Evolutionary conservation across 2,113 vertebrate genomes (phyloP), one percentile per base, ranked within the genome.

Genomic region (Aix galericulata): DNA sequence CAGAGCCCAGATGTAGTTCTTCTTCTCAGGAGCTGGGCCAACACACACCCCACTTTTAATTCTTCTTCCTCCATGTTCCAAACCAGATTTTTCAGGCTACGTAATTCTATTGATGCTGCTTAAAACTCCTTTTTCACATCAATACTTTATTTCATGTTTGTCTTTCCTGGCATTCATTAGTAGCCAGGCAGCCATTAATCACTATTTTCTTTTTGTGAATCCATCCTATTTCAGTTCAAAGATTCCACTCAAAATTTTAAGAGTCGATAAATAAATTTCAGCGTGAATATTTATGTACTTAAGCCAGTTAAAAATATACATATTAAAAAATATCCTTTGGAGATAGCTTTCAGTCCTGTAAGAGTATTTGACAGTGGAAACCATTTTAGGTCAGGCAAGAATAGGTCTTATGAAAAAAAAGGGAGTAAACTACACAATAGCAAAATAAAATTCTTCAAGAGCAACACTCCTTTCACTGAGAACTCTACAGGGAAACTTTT

Each of bases 221-320:
- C 85, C 68, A 93, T 95, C 86, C 59, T 94, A 50, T 76, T 86
- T 94, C 26, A 83, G 10, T 68, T 71, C 86, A 95, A 92, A 75
- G 46, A 79, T 32, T 36, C 20, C 63, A 72, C 55, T 95, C 71
- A 74, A 72, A 94, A 78, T 91, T 96, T 94, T 91, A 94, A 73
- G 38, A 84, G 76, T 52, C 42, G 91, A 17, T 92, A 96, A 95
- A 88, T 82, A 69, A 94, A 75, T 86, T 85, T 44, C 69, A 95
- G 56, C 26, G 73, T 42, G 48, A 23, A 18, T 38, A 52, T 96
- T 96, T 93, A 59, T 74, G 36, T 38, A 84, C 56, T 68, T 34
- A 72, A 82, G 14, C 32, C 44, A 84, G 21, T n/a, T 91, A 66
- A 83, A 95, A 94, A 76, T 31, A 58, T 21, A 64, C 6, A 68